Evolutionary conservation across 2,888 invertebrate genomes (phyloP), one percentile per base, ranked within the genome.

Genomic region (Drosophila tripunctata): DNA sequence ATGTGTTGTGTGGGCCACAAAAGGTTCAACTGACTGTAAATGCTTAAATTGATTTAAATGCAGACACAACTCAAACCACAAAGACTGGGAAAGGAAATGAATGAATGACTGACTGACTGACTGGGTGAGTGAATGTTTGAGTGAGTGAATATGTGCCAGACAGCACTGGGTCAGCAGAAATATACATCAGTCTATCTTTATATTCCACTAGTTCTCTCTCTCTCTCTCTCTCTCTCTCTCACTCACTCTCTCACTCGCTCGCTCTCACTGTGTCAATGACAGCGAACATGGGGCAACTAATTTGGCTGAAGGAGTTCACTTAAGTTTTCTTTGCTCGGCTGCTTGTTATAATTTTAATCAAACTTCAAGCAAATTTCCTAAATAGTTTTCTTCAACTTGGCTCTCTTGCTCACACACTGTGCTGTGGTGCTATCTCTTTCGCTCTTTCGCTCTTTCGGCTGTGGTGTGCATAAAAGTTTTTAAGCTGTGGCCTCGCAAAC

Each of bases 31-130:
- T 84, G 81, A 80, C 81, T 81, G 81, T 69, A 81, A 81, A 84
- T 63, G 85, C 85, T 87, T 87, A 81, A 81, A 81, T 80, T 87
- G 85, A 81, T 84, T 78, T 81, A 80, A 81, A 87, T 87, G 74
- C 75, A 81, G 77, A 75, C 83, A 70, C 73, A 58, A 27, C 70
- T 51, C 75, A 22, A 52, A 65, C 84, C 87, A 68, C 72, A 86
- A 67, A 61, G 54, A 62, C 63, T 62, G 55, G 48, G 45, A 67
- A 60, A 31, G 62, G 50, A 57, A 62, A 55, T 55, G 55, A 54
- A 65, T 33, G 56, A 51, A 3, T 27, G 27, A 50, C 35, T 40
- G 33, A 41, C 10, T 36, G 40, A 52, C 12, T 48, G 51, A 54
- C 15, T 56, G 80, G 67, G 50, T 76, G 65, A 58, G 43, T 66